phyloP scores from a whole-genome alignment of 2,113 vertebrate genomes.

The Lepus europaeus region DNA sequence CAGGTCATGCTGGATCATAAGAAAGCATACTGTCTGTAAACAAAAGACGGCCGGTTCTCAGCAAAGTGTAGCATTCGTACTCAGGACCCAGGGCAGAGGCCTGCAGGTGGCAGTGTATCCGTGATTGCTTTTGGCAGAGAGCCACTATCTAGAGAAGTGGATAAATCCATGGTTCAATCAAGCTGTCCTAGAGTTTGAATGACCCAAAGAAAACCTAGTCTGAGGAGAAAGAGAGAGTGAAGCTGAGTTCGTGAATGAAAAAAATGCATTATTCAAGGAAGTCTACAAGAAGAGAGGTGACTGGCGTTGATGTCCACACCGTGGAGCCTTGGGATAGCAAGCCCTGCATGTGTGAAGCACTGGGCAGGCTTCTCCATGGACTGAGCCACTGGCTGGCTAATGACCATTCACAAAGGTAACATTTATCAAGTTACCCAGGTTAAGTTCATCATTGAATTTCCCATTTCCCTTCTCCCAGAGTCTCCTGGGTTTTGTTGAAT shows the following conservation, averaged over 20 bases:
- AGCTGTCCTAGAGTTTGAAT: not conserved
- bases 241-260: not conserved
- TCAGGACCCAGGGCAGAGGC: rapidly evolving
- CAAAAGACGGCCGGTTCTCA: not conserved
- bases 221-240: rapidly evolving
- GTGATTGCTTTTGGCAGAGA: not conserved
- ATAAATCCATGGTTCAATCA: not conserved
- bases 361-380: not conserved
- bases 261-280: not conserved
- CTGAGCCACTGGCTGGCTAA: not conserved
- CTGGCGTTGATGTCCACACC: rapidly evolving
- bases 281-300: too few relatives aligned
- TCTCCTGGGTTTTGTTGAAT: slow-evolving; percentile 84
- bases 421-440: slow-evolving; percentile 81
- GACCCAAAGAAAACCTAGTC: not conserved
- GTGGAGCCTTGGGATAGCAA: rapidly evolving
- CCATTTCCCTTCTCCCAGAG: slow-evolving; percentile 70
- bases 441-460: slow-evolving; percentile 84
- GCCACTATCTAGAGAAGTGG: rapidly evolving
- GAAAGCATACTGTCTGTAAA: not conserved
- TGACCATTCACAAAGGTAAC: slow-evolving; percentile 61
- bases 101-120: rapidly evolving
- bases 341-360: not conserved
- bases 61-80: not conserved
- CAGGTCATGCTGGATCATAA: not conserved